phyloP scores from a whole-genome alignment of 2,797 vertebrate species.

The Aplochiton taeniatus region DNA sequence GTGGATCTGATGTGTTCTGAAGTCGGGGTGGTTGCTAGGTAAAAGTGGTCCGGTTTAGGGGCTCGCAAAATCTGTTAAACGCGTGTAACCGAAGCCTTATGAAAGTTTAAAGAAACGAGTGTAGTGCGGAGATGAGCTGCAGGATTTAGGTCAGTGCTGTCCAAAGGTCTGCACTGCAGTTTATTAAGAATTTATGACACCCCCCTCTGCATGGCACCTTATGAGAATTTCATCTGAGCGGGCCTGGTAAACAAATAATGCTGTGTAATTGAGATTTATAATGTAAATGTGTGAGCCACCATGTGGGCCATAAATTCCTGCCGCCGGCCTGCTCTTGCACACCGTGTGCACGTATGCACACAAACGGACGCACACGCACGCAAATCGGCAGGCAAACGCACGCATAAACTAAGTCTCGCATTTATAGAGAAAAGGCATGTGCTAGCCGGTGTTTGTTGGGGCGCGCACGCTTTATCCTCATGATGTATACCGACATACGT shows the following conservation, averaged over 20 bases:
- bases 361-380: not conserved
- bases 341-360: not conserved
- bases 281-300: slow-evolving; percentile 68
- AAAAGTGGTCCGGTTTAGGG: slow-evolving; percentile 27
- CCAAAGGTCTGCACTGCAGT: slow-evolving; percentile 81
- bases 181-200: slow-evolving; percentile 82
- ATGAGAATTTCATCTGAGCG: slow-evolving; percentile 61
- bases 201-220: slow-evolving; percentile 64
- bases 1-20: slow-evolving; percentile 11
- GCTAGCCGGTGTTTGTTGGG: slow-evolving; percentile 30
- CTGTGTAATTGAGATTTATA: slow-evolving; percentile 78
- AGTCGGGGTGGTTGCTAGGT: slow-evolving; percentile 26
- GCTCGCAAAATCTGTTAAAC: slow-evolving; percentile 60
- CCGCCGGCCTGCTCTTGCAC: slow-evolving; percentile 28
- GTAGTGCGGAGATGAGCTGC: slow-evolving; percentile 65
- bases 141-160: slow-evolving; percentile 75
- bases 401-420: slow-evolving; percentile 41
- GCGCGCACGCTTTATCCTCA: slow-evolving; percentile 61
- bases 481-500: slow-evolving; percentile 69
- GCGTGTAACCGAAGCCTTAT: slow-evolving; percentile 66
- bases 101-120: slow-evolving; percentile 71
- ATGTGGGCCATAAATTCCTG: slow-evolving; percentile 62
- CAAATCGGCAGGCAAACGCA: slow-evolving; percentile 13
- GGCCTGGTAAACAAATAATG: slow-evolving; percentile 73
- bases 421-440: slow-evolving; percentile 52